phyloP scores from a whole-genome alignment of 1,140 invertebrate species.

The Rhyacophila brunnea region DNA sequence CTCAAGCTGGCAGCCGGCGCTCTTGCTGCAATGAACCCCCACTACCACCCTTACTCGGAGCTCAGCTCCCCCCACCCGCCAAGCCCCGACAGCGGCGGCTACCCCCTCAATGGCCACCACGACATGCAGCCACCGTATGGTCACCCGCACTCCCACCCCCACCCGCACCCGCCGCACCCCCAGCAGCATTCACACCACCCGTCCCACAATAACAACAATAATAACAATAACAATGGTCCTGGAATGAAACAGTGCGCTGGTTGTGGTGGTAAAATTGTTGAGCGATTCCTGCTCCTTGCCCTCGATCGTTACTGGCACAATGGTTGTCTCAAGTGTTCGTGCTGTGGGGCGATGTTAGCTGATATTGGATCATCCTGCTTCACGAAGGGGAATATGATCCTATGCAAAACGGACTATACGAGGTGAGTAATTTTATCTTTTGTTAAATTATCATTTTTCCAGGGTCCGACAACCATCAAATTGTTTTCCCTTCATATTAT shows the following conservation, averaged over 20 bases:
- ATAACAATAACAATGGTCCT: constrained; percentile 59
- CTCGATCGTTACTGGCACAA: constrained; percentile 93
- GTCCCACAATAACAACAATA: constrained; percentile 40
- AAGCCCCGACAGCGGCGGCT: constrained; percentile 57
- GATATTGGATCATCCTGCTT: constrained; percentile 89
- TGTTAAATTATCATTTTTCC: too few species aligned
- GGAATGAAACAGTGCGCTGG: constrained; percentile 65
- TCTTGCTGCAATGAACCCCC: constrained; percentile 67
- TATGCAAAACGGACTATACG: constrained; percentile 91
- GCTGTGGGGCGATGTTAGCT: constrained; percentile 79
- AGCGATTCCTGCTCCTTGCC: constrained; percentile 83
- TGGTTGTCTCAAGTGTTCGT: constrained; percentile 88
- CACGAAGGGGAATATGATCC: constrained; percentile 86
- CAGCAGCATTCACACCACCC: constrained; percentile 40
- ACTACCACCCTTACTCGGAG: constrained; percentile 69
- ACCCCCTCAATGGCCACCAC: constrained; percentile 34
- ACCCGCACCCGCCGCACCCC: constrained; percentile 13
- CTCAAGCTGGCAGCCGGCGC: constrained; percentile 65
- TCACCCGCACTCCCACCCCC: constrained; percentile 40
- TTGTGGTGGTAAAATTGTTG: constrained; percentile 78
- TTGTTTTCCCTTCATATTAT: too few species aligned
- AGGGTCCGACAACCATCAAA: too few species aligned
- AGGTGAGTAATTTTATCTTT: constrained; percentile 81
- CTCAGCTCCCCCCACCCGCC: constrained; percentile 67
- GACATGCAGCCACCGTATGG: constrained; percentile 32